Percentiles rank a stretch among this genome's conserved stretches.
Conservation (phyloP, 2,888 invertebrate species). For the Papilio demoleus region DNA sequence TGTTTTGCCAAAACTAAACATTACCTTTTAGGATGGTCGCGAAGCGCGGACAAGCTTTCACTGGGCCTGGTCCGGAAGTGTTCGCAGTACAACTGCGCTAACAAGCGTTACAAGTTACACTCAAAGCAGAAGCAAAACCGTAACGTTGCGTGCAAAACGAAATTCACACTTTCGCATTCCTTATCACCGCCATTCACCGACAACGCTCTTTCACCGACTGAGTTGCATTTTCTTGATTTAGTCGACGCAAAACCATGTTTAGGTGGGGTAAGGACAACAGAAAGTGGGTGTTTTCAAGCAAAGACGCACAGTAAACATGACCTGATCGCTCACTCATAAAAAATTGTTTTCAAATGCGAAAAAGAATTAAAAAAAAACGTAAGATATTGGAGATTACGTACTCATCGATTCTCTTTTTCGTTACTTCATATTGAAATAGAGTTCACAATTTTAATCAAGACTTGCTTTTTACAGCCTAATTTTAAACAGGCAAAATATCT, state of each 20-base stretch:
- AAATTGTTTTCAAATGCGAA: neutral
- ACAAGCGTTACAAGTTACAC: neutral
- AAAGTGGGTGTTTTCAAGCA: constrained; percentile 9
- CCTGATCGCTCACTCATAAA: neutral
- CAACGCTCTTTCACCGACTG: constrained; percentile 37
- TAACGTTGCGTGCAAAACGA: constrained; percentile 4
- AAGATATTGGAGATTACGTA: no score
- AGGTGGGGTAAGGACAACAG: constrained; percentile 40
- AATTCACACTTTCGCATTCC: neutral
- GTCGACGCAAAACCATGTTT: constrained; percentile 22
- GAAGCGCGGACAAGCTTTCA: constrained; percentile 51
- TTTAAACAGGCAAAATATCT: no score
- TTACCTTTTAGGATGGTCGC: constrained; percentile 49
- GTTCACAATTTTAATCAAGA: no score
- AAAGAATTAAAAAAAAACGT: neutral
- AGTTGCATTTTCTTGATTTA: constrained; percentile 27
- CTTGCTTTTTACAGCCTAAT: no score
- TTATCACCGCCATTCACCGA: constrained; percentile 19
- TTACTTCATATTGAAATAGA: no score
- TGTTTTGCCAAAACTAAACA: constrained; percentile 39
- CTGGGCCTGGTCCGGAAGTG: constrained; percentile 47
- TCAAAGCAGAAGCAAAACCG: neutral
- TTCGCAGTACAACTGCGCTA: constrained; percentile 42
- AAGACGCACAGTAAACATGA: neutral
- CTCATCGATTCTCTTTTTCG: no score